Conservation (phyloP, 2,888 invertebrate species). For the Eupithecia subfuscata region DNA sequence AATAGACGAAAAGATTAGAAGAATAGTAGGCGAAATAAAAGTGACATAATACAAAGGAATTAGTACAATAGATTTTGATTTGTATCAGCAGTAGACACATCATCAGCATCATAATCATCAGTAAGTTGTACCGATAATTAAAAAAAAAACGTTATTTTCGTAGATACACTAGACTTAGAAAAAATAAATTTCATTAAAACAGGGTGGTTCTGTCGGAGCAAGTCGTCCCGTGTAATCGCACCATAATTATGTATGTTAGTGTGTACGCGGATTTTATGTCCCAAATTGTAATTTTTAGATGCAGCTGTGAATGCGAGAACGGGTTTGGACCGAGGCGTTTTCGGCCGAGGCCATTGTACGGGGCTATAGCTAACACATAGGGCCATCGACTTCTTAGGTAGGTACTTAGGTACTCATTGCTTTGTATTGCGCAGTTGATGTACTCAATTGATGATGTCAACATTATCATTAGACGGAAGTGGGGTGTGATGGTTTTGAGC, state of each 20-base stretch:
- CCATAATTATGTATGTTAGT: slow-evolving; percentile 37
- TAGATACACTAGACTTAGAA: background rate
- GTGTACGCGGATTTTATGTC: slow-evolving; percentile 50
- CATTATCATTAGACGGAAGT: background rate
- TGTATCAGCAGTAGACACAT: too few species aligned
- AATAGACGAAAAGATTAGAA: too few species aligned
- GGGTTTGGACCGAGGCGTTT: slow-evolving; percentile 28
- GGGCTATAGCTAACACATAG: background rate
- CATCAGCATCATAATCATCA: too few species aligned
- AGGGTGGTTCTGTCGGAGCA: background rate
- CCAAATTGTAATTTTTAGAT: slow-evolving; percentile 56
- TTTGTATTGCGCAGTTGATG: slow-evolving; percentile 14
- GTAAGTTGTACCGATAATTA: too few species aligned
- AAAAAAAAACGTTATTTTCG: too few species aligned
- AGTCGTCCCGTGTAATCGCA: slow-evolving; percentile 2
- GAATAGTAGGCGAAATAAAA: too few species aligned
- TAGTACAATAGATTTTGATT: too few species aligned
- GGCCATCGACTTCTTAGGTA: slow-evolving; percentile 15
- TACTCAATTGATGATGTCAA: slow-evolving; percentile 6
- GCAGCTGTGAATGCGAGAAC: slow-evolving; percentile 48
- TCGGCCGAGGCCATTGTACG: slow-evolving; percentile 28
- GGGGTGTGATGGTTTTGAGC: background rate
- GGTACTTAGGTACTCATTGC: slow-evolving; percentile 12
- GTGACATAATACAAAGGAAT: too few species aligned
- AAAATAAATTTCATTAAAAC: background rate